A percentile compares a stretch with the other conserved stretches of the same genome.
These are phyloP conservation scores for Oppia nitens DNA, from an alignment of 1,140 invertebrate genomes.

Conservation along the genomic window DNA sequence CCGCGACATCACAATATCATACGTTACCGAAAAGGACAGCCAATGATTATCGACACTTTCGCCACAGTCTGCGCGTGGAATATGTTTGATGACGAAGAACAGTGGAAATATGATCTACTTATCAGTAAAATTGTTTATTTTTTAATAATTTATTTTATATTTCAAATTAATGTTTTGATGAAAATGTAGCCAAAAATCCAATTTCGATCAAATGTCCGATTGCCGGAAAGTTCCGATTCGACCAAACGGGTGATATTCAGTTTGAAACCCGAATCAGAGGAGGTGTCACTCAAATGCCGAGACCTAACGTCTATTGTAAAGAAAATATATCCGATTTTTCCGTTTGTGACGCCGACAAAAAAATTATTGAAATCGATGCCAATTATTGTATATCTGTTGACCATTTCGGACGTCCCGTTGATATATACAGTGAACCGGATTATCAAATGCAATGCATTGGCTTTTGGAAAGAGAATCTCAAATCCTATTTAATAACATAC, in stretches of 20 bases:
- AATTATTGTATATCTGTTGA: conserved; percentile 91
- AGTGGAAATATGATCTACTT: conserved; percentile 75
- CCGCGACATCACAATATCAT: conserved; percentile 90
- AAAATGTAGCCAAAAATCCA: conserved; percentile 54
- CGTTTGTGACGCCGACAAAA: conserved; percentile 80
- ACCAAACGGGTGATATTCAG: conserved; percentile 63
- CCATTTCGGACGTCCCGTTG: conserved; percentile 73
- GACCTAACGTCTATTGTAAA: conserved; percentile 81
- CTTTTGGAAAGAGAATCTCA: conserved; percentile 94
- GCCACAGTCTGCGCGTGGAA: conserved; percentile 85
- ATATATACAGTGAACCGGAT: conserved; percentile 89
- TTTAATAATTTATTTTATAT: conserved; percentile 5
- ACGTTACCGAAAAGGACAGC: conserved; percentile 65
- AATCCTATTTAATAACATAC: conserved; percentile 89
- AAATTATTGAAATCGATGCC: conserved; percentile 79
- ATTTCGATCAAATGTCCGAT: conserved; percentile 83
- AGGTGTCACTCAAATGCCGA: conserved; percentile 77
- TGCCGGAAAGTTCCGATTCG: conserved; percentile 86
- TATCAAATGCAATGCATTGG: conserved; percentile 93
- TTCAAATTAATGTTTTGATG: conserved; percentile 15
- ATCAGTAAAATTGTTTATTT: conserved; percentile 34
- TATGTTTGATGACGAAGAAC: conserved; percentile 61
- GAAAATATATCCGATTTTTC: conserved; percentile 86
- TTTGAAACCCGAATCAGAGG: conserved; percentile 84
- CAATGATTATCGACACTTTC: conserved; percentile 73